Evolutionary conservation across 2,888 invertebrate genomes (phyloP).

Genomic region (Drosophila incognita): DNA sequence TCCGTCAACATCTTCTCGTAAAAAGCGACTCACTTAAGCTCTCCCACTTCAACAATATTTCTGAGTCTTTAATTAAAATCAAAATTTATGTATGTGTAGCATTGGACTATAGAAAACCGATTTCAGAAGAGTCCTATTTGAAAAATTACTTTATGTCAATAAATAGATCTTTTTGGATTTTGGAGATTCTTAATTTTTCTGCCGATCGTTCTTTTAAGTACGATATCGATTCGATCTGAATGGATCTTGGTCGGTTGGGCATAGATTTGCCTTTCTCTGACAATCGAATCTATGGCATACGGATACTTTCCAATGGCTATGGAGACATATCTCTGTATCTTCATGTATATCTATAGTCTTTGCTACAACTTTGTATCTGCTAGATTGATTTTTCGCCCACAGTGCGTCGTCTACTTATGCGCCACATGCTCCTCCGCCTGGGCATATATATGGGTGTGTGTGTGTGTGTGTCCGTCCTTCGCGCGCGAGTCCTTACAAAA

Average conservation of each 20-base stretch:
- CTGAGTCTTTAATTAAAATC: background rate
- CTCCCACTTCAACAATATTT: background rate
- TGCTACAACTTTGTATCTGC: background rate
- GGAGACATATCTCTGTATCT: background rate
- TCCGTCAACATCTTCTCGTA: background rate
- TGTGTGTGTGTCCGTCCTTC: conserved; percentile 44
- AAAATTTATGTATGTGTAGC: too few relatives aligned
- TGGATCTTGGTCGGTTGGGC: background rate
- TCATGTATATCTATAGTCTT: background rate
- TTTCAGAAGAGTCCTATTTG: too few relatives aligned
- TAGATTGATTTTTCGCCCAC: background rate
- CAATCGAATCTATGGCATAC: background rate
- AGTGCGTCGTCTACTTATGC: conserved; percentile 67
- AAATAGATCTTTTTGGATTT: background rate
- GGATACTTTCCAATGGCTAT: background rate
- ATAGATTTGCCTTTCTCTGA: background rate
- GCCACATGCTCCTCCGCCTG: conserved; percentile 58
- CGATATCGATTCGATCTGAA: background rate
- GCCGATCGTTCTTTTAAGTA: background rate
- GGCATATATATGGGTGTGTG: conserved; percentile 7
- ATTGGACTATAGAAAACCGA: too few relatives aligned
- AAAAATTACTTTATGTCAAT: too few relatives aligned
- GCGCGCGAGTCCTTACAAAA: conserved; percentile 73
- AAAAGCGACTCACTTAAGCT: too few relatives aligned
- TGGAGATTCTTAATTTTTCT: background rate